A percentile compares a stretch with the other conserved stretches of the same genome.
These are phyloP conservation scores for Trichosurus vulpecula DNA, from an alignment of 2,797 vertebrate genomes.

Conservation along the genomic window DNA sequence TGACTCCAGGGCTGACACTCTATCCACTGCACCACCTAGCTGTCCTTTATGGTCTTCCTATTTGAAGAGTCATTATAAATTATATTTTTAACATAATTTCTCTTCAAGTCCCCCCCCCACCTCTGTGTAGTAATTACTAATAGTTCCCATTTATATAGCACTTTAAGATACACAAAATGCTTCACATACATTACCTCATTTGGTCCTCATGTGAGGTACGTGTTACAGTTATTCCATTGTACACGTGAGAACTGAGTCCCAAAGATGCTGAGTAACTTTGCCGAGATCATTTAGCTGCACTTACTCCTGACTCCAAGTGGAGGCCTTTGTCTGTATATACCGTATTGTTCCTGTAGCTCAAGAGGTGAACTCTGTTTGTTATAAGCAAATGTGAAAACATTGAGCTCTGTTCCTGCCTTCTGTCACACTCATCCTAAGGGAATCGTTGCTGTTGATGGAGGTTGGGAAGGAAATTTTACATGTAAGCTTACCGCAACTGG, in stretches of 20 bases:
- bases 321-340: neutral
- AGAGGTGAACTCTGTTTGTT: neutral
- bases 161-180: no score
- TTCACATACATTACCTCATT: no score
- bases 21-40: neutral
- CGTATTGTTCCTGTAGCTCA: neutral
- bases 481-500: neutral
- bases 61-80: neutral
- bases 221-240: no score
- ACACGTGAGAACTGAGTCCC: no score
- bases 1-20: neutral
- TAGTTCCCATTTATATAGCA: neutral
- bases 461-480: neutral
- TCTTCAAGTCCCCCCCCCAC: neutral
- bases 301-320: no score
- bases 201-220: no score
- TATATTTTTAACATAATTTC: neutral
- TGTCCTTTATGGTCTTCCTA: neutral
- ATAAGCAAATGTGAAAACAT: no score
- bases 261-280: no score
- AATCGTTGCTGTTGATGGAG: neutral
- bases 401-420: neutral
- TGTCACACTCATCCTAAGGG: neutral
- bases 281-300: no score
- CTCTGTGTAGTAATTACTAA: neutral